Base-by-base conservation (phyloP, 2,797 vertebrate genomes). In the Lophius americanus region DNA sequence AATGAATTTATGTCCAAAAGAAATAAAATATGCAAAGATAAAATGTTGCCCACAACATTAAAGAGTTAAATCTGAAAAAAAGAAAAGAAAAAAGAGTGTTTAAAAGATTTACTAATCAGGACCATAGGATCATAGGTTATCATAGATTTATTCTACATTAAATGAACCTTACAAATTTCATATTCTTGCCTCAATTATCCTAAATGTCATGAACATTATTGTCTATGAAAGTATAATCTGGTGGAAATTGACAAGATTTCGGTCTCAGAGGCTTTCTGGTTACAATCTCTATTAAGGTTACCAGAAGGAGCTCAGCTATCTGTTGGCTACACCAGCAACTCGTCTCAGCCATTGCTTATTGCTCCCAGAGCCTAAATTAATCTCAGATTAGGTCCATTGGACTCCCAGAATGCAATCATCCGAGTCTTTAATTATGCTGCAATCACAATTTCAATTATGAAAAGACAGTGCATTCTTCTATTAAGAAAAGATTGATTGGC, bases 391-490 rank as follows among this genome's bases (percentile, higher is more conserved):
- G 23, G 23, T 23, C 23, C 23, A 23, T 23, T 23, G 23, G 9
- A 7, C 2, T 55, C 53, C 23, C n/a, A 12, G 38, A 39, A 8
- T 33, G 49, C 23, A 51, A 51, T 7, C 23, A 33, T 51, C 23
- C 49, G 49, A 53, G 33, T 61, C 46, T 50, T 60, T 67, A 70
- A 65, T 23, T 75, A 75, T 69, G 49, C 58, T 61, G 12, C 32
- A 64, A 54, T 53, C 14, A 33, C 42, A 63, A 51, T 63, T 65
- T 56, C 46, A 51, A 59, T 41, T 37, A 14, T 50, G 53, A 36
- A 36, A 44, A 54, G 10, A 33, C 37, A 12, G 33, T 56, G 7
- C 62, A 43, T 70, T n/a, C 14, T 55, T 61, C 42, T 54, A 64
- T 51, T 49, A 32, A 67, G 23, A 52, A 60, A 49, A 38, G 36